phyloP scores from a whole-genome alignment of 2,113 vertebrate species.

The Atherinomorus stipes region DNA sequence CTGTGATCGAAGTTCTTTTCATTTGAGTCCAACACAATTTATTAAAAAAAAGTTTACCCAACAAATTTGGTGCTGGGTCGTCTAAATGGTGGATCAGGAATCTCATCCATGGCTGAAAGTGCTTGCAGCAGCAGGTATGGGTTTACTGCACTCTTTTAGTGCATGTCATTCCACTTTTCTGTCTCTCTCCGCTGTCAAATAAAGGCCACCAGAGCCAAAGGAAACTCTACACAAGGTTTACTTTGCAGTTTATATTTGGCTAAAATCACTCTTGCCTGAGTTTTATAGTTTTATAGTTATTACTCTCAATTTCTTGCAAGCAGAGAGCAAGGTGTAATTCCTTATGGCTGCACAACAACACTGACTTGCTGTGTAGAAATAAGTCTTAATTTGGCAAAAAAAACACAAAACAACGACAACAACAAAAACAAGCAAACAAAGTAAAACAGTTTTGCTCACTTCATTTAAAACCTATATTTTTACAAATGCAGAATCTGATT shows the following conservation, averaged over 20 bases:
- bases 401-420: not conserved
- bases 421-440: not conserved
- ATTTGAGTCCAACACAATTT: not conserved
- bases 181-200: too few species aligned
- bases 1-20: not conserved
- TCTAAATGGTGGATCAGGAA: too few species aligned
- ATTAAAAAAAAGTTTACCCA: not conserved
- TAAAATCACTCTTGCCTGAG: slow-evolving; percentile 13
- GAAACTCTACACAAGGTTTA: slow-evolving; percentile 24
- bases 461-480: not conserved
- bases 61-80: too few species aligned
- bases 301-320: slow-evolving; percentile 8
- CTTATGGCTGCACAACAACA: not conserved
- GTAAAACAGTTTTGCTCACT: slow-evolving; percentile 8
- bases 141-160: too few species aligned
- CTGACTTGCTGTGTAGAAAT: not conserved
- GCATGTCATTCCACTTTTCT: too few species aligned
- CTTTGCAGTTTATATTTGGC: slow-evolving; percentile 18
- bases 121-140: too few species aligned
- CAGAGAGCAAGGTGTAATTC: not conserved
- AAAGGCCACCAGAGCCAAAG: too few species aligned
- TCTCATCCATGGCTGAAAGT: too few species aligned
- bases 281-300: slow-evolving; percentile 21
- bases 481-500: not conserved
- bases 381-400: slow-evolving; percentile 8